phyloP scores from a whole-genome alignment of 2,797 vertebrate genomes.

The Chelon labrosus region DNA sequence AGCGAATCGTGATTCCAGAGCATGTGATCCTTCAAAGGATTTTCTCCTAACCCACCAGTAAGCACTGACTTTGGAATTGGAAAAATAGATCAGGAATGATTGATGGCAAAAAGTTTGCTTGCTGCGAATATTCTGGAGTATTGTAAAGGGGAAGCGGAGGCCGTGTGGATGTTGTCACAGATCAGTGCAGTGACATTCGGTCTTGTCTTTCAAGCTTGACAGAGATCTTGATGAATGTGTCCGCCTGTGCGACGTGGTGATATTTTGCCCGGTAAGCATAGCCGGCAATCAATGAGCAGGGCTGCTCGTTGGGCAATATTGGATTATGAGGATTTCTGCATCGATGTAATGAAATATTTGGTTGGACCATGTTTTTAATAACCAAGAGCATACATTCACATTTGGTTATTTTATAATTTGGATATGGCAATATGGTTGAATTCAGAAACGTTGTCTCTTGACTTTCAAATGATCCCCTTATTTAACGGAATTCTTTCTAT shows the following conservation, averaged over 20 bases:
- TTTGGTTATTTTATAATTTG: too few relatives aligned
- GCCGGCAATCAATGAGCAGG: neutral
- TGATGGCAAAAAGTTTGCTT: conserved; percentile 7
- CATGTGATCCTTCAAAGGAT: conserved; percentile 18
- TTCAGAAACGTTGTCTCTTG: too few relatives aligned
- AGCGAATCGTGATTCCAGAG: conserved; percentile 21
- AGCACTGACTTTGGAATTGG: neutral
- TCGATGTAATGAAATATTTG: neutral
- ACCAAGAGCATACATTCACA: too few relatives aligned
- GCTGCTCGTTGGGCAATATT: conserved; percentile 7
- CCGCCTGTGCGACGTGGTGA: neutral
- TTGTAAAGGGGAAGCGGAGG: neutral
- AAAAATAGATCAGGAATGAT: conserved; percentile 15
- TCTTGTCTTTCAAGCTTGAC: neutral
- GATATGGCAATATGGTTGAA: too few relatives aligned
- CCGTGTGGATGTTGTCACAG: conserved; percentile 4
- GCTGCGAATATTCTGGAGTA: neutral
- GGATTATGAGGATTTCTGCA: conserved; percentile 1
- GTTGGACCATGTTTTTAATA: too few relatives aligned
- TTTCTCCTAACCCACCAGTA: neutral
- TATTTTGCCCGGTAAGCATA: conserved; percentile 5
- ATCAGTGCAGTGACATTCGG: neutral
- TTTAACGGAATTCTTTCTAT: too few relatives aligned
- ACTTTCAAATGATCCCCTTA: too few relatives aligned
- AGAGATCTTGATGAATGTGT: conserved; percentile 1